phyloP scores from a whole-genome alignment of 2,888 invertebrate genomes.

The Synergus umbraculus region DNA sequence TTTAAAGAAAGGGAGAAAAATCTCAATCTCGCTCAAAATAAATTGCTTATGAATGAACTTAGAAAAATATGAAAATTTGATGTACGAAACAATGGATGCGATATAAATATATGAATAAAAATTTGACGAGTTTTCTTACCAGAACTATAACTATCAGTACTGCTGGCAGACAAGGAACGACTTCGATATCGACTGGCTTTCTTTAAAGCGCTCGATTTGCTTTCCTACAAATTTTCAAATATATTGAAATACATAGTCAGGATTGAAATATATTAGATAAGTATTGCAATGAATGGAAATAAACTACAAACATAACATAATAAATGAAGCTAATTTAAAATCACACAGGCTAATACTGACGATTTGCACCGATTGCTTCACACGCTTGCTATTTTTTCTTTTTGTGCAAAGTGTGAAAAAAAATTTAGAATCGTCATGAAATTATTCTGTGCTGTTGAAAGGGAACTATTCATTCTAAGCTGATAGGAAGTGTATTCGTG shows the following conservation, averaged over 20 bases:
- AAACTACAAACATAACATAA: conserved; percentile 70
- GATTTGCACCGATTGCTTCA: conserved; percentile 44
- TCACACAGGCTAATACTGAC: conserved; percentile 63
- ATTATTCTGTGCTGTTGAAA: conserved; percentile 56
- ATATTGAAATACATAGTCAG: conserved; percentile 6
- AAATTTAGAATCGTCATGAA: conserved; percentile 52
- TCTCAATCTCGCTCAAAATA: neutral
- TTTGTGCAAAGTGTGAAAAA: neutral
- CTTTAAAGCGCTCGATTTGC: conserved; percentile 88
- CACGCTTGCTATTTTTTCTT: neutral
- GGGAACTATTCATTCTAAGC: conserved; percentile 38
- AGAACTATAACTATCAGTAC: conserved; percentile 96
- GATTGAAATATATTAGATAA: conserved; percentile 8
- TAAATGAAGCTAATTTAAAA: conserved; percentile 69
- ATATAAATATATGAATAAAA: neutral
- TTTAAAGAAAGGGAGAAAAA: neutral
- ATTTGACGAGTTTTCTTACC: conserved; percentile 78
- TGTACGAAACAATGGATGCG: neutral
- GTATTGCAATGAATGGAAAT: conserved; percentile 67
- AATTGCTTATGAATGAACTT: neutral
- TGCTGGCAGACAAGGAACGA: conserved; percentile 94
- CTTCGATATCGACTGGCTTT: conserved; percentile 93
- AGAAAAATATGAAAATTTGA: neutral
- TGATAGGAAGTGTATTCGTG: conserved; percentile 36
- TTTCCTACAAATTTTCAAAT: conserved; percentile 77